Evolutionary conservation across 2,888 invertebrate genomes (phyloP), one percentile per base, ranked within the genome.

Genomic region (Herminia tarsipennalis): DNA sequence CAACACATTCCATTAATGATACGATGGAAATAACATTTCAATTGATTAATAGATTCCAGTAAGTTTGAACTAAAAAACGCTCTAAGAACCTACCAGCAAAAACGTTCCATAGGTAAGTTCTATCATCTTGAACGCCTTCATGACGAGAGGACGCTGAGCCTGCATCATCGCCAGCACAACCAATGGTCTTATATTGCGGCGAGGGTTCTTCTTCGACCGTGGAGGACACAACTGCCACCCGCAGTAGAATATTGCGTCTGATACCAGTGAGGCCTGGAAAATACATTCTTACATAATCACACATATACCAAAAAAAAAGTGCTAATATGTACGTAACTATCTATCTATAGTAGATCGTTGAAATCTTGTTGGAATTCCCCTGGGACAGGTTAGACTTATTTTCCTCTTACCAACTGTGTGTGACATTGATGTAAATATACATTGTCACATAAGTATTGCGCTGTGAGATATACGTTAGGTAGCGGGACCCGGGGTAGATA

Each of bases 81-180:
- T 5, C 0, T 8, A 21, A 2, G 5, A 5, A 1, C 9, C 17
- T 30, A 89, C 91, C 78, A 69, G 51, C 35, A 90, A 56, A 28
- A 84, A 89, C 1, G 87, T 86, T 2, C 57, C 79, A 18, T 90
- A 88, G 5, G 87, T 85, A 1, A 91, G 81, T 13, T 86, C 73
- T 2, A 88, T 47, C 86, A 91, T 88, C 34, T 87, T 87, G 57
- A 89, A 92, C 1, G 92, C 89, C 47, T 88, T 92, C 78, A 92
- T 84, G 18, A 86, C 69, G 1, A 89, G 70, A 1, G 92, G 87
- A 0, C 73, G 78, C 50, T 90, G 86, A 0, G 91, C 78, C 43
- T 84, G 82, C 39, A 71, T 66, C 35, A 84, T 78, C 1, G 87
- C 83, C 9, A 86, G 57, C 8, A 82, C 52, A 2, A 92, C 81